A percentile compares a stretch with the other conserved stretches of the same genome.
phyloP scores from a whole-genome alignment of 2,888 invertebrate species.

The Drosophila silvestris region DNA sequence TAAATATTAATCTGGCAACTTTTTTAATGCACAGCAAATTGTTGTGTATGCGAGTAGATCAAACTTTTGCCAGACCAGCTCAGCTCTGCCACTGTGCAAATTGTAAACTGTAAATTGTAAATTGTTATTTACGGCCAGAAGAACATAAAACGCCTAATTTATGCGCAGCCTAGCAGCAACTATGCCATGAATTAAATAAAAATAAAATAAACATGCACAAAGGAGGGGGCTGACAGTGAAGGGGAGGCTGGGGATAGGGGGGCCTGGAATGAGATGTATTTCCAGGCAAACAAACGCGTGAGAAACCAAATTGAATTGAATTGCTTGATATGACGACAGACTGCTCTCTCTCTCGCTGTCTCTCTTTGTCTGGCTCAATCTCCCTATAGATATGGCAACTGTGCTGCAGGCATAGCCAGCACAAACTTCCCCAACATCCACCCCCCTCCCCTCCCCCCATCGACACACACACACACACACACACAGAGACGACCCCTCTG shows the following conservation, averaged over 20 bases:
- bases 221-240: not conserved
- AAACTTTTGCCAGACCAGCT: slow-evolving; percentile 31
- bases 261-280: slow-evolving; percentile 4
- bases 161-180: slow-evolving; percentile 31
- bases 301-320: slow-evolving; percentile 81
- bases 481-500: slow-evolving; percentile 20
- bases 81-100: not conserved
- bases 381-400: slow-evolving; percentile 34
- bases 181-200: slow-evolving; percentile 71
- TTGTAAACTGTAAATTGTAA: slow-evolving; percentile 37
- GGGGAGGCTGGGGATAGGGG: not conserved
- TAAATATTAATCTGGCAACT: slow-evolving; percentile 59
- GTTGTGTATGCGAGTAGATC: slow-evolving; percentile 51
- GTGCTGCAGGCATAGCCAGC: slow-evolving; percentile 48
- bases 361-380: not conserved
- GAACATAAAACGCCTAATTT: slow-evolving; percentile 44
- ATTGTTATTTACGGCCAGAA: slow-evolving; percentile 51
- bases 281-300: slow-evolving; percentile 78
- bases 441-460: not conserved
- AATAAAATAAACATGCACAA: slow-evolving; percentile 58
- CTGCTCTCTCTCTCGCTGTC: slow-evolving; percentile 9
- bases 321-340: slow-evolving; percentile 79
- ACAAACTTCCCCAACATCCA: not conserved
- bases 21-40: slow-evolving; percentile 55
- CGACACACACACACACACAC: slow-evolving; percentile 8